Percentiles rank a stretch among this genome's conserved stretches.
These are phyloP conservation scores for Carabus problematicus DNA, from an alignment of 2,888 invertebrate species.

Conservation along the genomic window DNA sequence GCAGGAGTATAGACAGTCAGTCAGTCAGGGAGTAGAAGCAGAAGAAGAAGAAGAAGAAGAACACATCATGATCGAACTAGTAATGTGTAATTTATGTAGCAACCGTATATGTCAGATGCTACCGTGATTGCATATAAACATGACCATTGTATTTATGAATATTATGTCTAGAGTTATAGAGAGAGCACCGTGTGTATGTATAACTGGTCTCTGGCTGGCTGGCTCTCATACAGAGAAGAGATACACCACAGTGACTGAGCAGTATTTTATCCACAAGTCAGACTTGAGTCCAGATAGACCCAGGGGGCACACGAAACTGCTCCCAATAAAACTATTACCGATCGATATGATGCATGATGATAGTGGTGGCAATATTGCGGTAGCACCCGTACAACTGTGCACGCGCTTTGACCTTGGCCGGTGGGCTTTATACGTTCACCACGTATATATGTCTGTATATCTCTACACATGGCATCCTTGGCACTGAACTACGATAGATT, in stretches of 20 bases:
- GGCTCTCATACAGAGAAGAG: not conserved
- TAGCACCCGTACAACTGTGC: conserved; percentile 50
- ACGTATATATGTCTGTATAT: too few species aligned
- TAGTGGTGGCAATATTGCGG: conserved; percentile 51
- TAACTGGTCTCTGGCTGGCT: not conserved
- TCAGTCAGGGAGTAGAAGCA: not conserved
- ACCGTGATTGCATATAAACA: conserved; percentile 24
- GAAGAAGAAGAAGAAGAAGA: not conserved
- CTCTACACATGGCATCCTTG: too few species aligned
- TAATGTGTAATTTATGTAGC: conserved; percentile 19
- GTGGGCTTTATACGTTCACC: conserved; percentile 3
- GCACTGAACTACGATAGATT: too few species aligned
- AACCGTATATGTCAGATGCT: conserved; percentile 9
- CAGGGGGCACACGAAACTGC: conserved; percentile 51
- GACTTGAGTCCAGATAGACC: conserved; percentile 48
- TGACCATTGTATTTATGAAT: conserved; percentile 26
- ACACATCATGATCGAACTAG: conserved; percentile 16
- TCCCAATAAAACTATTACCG: conserved; percentile 51
- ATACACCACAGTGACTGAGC: conserved; percentile 10
- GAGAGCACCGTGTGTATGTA: too few species aligned
- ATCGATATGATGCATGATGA: conserved; percentile 53
- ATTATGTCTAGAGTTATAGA: not conserved
- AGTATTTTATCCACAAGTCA: conserved; percentile 8
- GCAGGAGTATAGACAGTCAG: not conserved
- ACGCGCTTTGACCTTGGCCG: not conserved